Conservation (phyloP, 2,797 vertebrate species). For the Amphiprion clarkii region DNA sequence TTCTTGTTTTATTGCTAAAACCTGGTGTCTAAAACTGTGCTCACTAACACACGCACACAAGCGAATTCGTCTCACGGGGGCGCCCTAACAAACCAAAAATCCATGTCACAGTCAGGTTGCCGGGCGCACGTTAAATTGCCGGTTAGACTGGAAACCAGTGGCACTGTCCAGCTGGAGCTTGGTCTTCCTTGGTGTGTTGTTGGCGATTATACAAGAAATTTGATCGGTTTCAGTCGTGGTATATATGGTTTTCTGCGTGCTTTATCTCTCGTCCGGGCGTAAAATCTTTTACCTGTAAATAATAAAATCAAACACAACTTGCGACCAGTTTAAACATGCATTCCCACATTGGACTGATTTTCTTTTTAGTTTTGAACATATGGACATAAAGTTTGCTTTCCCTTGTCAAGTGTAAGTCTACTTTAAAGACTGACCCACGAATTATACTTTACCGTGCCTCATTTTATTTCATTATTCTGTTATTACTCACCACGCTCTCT, state of each 20-base stretch:
- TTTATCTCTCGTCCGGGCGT: not conserved
- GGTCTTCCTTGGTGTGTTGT: not conserved
- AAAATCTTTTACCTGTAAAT: not conserved
- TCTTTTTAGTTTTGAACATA: too few relatives aligned
- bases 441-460: not conserved
- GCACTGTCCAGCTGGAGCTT: not conserved
- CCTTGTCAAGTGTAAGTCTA: too few relatives aligned
- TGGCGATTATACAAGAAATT: not conserved
- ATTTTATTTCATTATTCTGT: too few relatives aligned
- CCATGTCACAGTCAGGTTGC: not conserved
- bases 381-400: too few relatives aligned
- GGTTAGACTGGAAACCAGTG: not conserved
- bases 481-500: too few relatives aligned
- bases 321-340: not conserved
- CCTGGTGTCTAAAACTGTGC: not conserved
- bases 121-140: not conserved
- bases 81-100: conserved; percentile 67
- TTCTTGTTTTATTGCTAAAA: not conserved
- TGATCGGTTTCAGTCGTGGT: rapidly evolving
- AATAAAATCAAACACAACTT: not conserved
- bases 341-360: too few relatives aligned
- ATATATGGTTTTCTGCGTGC: not conserved
- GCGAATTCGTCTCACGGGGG: conserved; percentile 70
- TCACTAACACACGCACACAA: not conserved
- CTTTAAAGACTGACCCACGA: not conserved